Evolutionary conservation across 2,888 invertebrate species (phyloP).

Genomic region (Epinotia nisella): DNA sequence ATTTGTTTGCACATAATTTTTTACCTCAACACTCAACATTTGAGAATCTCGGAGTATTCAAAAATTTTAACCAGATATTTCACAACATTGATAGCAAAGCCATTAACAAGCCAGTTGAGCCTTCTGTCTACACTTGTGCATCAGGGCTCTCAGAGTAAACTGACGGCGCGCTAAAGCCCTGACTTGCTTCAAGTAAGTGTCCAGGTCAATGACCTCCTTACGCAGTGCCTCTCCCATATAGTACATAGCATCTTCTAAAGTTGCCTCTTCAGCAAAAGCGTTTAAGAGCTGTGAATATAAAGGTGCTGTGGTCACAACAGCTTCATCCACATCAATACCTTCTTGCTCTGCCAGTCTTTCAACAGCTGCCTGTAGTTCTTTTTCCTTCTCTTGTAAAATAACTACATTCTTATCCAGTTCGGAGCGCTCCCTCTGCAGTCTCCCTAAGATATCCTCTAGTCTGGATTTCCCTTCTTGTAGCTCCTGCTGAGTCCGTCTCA

Average conservation of each 20-base stretch:
- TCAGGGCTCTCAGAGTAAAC: conserved; percentile 97
- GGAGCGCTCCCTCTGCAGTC: conserved; percentile 90
- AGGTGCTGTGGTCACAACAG: conserved; percentile 98
- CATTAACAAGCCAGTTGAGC: conserved; percentile 91
- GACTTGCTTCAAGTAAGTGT: conserved; percentile 98
- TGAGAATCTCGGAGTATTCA: conserved; percentile 30
- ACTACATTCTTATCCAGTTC: conserved; percentile 94
- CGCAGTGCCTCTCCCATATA: conserved; percentile 98
- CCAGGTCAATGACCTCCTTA: conserved; percentile 96
- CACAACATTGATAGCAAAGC: conserved; percentile 20
- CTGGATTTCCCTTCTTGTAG: conserved; percentile 92
- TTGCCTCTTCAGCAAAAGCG: conserved; percentile 98
- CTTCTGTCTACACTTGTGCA: conserved; percentile 98
- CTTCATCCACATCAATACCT: conserved; percentile 96
- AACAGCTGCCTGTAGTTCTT: conserved; percentile 92
- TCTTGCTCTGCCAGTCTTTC: conserved; percentile 91
- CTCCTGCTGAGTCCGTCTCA: conserved; percentile 94
- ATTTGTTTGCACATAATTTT: conserved; percentile 9
- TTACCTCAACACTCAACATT: conserved; percentile 17
- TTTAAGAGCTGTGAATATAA: conserved; percentile 97
- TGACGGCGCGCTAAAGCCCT: conserved; percentile 97
- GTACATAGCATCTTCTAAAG: conserved; percentile 99
- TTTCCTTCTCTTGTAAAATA: conserved; percentile 93
- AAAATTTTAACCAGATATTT: neutral
- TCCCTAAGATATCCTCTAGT: conserved; percentile 90